Base-by-base conservation (phyloP, 2,797 vertebrate genomes). In the Rhynchotus rufescens region DNA sequence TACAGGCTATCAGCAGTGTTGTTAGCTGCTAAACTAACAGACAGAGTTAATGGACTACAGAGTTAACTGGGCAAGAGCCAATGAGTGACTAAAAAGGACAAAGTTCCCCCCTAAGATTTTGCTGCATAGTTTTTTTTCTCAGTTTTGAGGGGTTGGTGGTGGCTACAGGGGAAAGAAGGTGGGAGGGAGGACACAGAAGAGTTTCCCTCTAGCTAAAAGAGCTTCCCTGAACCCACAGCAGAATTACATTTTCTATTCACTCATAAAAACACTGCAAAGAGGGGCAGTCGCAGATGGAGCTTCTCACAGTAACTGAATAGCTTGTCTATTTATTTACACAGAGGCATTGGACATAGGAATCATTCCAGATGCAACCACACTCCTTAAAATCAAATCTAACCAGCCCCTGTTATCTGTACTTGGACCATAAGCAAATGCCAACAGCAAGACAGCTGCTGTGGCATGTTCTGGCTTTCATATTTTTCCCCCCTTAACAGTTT, bases 1-100 rank as follows among this genome's bases (percentile, higher is more conserved):
- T 56, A 40, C 26, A 73, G 91, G 38, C 23, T 78, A 90, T 82
- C 87, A 76, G 90, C 62, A 86, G 60, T 30, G 67, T 8, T 56
- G 56, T 73, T 73, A 77, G 67, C 87, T 83, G 82, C 36, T 89
- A 51, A 87, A 17, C 80, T 83, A 92, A 84, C 17, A 12, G 73
- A 80, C 72, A 75, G 42, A 5, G 94, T 97, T 94, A 96, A 97
- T 96, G 84, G 89, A 92, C 96, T 67, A 97, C 96, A 91, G 89
- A 94, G 76, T 73, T 87, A 95, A 76, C 80, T 65, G 66, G 62
- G 68, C n/a, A 76, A 64, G 45, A 80, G 68, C 80, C 96, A 93
- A 64, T 19, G 45, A 89, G 21, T 67, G 68, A 71, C 86, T 52
- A 67, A 80, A 69, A 76, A 88, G 91, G 84, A 84, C 96, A 97